phyloP scores from a whole-genome alignment of 2,888 invertebrate species.

The Lasioglossum pauxillum region DNA sequence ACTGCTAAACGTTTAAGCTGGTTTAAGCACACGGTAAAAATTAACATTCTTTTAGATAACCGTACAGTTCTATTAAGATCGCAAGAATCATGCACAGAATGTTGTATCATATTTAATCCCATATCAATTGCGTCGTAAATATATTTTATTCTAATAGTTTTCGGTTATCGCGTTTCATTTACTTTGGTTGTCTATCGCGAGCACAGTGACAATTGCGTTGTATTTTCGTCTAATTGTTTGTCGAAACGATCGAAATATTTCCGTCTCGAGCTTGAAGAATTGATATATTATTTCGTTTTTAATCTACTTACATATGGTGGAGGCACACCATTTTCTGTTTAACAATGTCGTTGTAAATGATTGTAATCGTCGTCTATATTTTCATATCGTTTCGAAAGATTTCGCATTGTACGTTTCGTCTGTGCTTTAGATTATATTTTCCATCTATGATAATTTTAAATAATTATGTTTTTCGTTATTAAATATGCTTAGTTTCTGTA shows the following conservation, averaged over 20 bases:
- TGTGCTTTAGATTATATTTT: neutral
- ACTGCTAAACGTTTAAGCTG: conserved; percentile 14
- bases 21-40: conserved; percentile 43
- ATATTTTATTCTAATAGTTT: conserved; percentile 27
- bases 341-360: neutral
- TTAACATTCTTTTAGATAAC: conserved; percentile 7
- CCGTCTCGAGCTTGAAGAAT: neutral
- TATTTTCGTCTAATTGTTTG: neutral
- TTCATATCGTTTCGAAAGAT: neutral
- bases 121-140: conserved; percentile 52
- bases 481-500: conserved; percentile 42
- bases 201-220: neutral
- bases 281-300: conserved; percentile 5
- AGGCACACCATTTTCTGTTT: neutral
- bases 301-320: neutral
- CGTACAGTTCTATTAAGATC: neutral
- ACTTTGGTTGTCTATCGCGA: neutral
- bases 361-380: neutral
- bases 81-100: neutral
- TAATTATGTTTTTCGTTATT: conserved; percentile 22
- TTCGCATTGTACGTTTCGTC: too few species aligned
- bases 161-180: conserved; percentile 2
- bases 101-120: conserved; percentile 9
- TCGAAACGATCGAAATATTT: neutral
- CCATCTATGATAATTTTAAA: conserved; percentile 1